Conservation (phyloP, 2,113 vertebrate genomes). For the Zingel zingel region DNA sequence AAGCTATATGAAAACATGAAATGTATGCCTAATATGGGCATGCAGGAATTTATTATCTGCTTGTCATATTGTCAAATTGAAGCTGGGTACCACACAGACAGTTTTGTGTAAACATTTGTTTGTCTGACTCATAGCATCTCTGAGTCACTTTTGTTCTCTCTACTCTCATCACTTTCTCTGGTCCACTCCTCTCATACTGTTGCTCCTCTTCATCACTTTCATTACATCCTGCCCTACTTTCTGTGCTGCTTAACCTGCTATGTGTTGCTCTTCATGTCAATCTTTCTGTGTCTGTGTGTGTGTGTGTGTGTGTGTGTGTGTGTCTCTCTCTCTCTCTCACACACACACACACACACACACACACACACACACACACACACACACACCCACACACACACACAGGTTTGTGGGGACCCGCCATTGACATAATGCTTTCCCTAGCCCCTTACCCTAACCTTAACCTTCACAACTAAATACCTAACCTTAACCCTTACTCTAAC, state of each 20-base stretch:
- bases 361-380: background rate
- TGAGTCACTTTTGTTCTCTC: background rate
- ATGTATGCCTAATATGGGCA: background rate
- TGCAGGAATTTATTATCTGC: background rate
- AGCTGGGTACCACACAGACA: background rate
- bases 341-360: background rate
- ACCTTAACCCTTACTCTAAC: too few species aligned
- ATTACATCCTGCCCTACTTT: slow-evolving; percentile 14
- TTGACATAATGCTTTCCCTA: too few species aligned
- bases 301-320: too few species aligned
- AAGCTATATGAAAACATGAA: background rate
- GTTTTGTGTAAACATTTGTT: background rate
- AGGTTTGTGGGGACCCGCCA: too few species aligned
- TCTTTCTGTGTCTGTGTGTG: background rate
- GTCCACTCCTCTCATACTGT: background rate
- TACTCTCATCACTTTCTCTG: background rate
- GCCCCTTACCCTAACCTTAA: too few species aligned
- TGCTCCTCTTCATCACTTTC: slow-evolving; percentile 3
- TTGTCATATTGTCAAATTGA: background rate
- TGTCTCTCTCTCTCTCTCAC: background rate
- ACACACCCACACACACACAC: background rate
- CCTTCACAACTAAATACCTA: too few species aligned
- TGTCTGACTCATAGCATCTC: background rate
- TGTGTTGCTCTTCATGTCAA: background rate
- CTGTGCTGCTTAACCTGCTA: slow-evolving; percentile 8